These are phyloP conservation scores for Latrodectus hesperus DNA, from an alignment of 2,888 invertebrate genomes.

Conservation along the genomic window DNA sequence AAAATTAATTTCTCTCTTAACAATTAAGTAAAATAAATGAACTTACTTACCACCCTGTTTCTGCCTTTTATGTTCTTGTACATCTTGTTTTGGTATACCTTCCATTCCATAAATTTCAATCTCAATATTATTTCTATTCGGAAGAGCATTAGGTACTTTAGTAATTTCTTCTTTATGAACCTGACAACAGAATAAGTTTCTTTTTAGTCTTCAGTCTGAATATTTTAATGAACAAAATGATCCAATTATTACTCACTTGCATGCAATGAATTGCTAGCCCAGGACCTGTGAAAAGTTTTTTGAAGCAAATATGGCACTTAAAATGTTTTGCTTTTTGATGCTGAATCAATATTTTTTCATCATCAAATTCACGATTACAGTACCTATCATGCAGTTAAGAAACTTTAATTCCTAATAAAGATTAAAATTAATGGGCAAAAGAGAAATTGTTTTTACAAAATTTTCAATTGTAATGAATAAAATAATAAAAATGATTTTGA, in stretches of 20 bases:
- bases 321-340: conserved; percentile 99
- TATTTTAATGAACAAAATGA: neutral
- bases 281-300: conserved; percentile 98
- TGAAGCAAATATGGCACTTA: conserved; percentile 99
- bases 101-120: conserved; percentile 99
- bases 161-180: conserved; percentile 99
- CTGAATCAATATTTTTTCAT: conserved; percentile 99
- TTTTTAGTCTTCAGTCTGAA: neutral
- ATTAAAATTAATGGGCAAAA: neutral
- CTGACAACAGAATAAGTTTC: conserved; percentile 76
- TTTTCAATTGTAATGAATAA: neutral
- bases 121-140: conserved; percentile 97
- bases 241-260: conserved; percentile 82
- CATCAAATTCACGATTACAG: conserved; percentile 99
- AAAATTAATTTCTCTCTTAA: neutral
- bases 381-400: conserved; percentile 83
- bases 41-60: conserved; percentile 76
- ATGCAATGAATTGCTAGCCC: conserved; percentile 99
- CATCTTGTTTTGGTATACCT: conserved; percentile 96
- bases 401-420: neutral
- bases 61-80: conserved; percentile 94
- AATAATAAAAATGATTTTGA: no score
- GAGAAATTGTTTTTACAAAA: neutral
- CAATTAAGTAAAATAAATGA: neutral
- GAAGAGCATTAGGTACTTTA: conserved; percentile 98